Evolutionary conservation across 2,888 invertebrate species (phyloP).

Genomic region (Ennomos erosarius): DNA sequence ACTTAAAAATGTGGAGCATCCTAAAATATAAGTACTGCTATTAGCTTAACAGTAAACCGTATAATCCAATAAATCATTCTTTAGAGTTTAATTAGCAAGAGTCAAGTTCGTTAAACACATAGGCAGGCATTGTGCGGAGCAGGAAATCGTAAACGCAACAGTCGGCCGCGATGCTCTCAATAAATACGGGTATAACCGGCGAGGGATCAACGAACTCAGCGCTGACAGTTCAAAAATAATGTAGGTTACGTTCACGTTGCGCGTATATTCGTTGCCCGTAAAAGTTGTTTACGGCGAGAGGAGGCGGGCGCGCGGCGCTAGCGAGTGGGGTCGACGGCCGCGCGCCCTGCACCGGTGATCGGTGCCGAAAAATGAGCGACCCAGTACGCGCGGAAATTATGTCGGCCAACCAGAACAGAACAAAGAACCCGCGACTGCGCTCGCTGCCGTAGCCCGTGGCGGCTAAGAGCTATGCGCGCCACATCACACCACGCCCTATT

Average conservation of each 20-base stretch:
- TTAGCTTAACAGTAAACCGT: slow-evolving; percentile 37
- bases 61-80: slow-evolving; percentile 41
- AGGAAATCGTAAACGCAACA: slow-evolving; percentile 73
- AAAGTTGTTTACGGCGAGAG: slow-evolving; percentile 79
- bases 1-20: slow-evolving; percentile 30
- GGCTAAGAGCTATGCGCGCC: slow-evolving; percentile 28
- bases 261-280: slow-evolving; percentile 82
- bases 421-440: slow-evolving; percentile 64
- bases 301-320: slow-evolving; percentile 59
- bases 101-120: slow-evolving; percentile 60
- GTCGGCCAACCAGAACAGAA: slow-evolving; percentile 67
- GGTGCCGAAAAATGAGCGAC: slow-evolving; percentile 83
- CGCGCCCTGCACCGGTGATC: slow-evolving; percentile 71
- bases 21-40: slow-evolving; percentile 34
- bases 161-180: slow-evolving; percentile 73
- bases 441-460: slow-evolving; percentile 44
- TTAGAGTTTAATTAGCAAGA: slow-evolving; percentile 41
- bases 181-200: slow-evolving; percentile 69
- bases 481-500: slow-evolving; percentile 28
- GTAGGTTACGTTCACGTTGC: slow-evolving; percentile 84
- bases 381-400: slow-evolving; percentile 74
- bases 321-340: slow-evolving; percentile 69
- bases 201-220: slow-evolving; percentile 79
- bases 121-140: slow-evolving; percentile 51
- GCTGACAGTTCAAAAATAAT: slow-evolving; percentile 85